Evolutionary conservation across 2,888 invertebrate species (phyloP), one percentile per base, ranked within the genome.

Genomic region (Erebia aethiops): DNA sequence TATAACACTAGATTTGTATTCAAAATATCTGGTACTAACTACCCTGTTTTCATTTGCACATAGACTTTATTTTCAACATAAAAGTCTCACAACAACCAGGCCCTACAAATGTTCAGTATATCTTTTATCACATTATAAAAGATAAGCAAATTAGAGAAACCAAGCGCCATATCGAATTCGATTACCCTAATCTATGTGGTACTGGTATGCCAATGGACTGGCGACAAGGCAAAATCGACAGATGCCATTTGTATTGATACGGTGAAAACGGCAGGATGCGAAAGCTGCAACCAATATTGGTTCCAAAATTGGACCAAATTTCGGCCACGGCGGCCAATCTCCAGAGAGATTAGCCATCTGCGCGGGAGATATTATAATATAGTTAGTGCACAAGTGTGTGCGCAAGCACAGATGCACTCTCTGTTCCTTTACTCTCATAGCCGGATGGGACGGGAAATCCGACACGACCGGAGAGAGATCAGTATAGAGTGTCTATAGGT

Each of bases 111-210:
- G 11, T 13, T 18, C 13, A 10, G 21, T 35, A n/a, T 61, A 62
- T 62, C 46, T 62, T 60, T 66, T 57, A 62, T 62, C 62, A 0
- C 49, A 21, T 62, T 62, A 46, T 21, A 62, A 18, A 41, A 57
- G 71, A 71, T 71, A 71, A 57, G 46, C 62, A 71, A 71, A 68
- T 70, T 71, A 71, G 57, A 67, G 67, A 73, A 73, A 73, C 73
- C 16, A 26, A 54, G 56, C 61, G 69, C 71, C 69, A 46, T 49
- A 71, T 71, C 65, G n/a, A 64, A 60, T 16, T 35, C 62, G 51
- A 71, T 71, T 64, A 64, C 52, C 56, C 11, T 61, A 56, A 67
- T 71, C 60, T 67, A 60, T 52, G 13, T 60, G 60, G 41, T 60
- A 35, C 26, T 3, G 26, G 26, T 16, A 43, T 41, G 46, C 41